These are phyloP conservation scores for Meiosimyza platycephala DNA, from an alignment of 2,888 invertebrate species.

Conservation along the genomic window DNA sequence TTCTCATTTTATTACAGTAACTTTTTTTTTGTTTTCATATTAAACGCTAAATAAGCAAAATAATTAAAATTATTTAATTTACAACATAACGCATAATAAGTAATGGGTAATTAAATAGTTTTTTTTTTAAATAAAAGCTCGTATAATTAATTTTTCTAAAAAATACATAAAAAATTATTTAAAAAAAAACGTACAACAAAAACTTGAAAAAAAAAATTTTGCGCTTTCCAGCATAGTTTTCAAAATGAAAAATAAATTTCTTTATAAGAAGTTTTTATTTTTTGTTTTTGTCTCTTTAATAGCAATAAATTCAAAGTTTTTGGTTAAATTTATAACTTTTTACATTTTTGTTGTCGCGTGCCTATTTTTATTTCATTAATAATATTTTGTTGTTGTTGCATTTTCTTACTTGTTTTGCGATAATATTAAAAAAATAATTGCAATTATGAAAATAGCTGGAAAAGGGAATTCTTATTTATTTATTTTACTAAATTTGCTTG, in stretches of 20 bases:
- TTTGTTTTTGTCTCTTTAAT: background rate
- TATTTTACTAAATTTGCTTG: conserved; percentile 26
- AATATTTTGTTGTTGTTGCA: conserved; percentile 1
- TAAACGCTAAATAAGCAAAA: too few species aligned
- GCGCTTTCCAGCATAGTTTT: background rate
- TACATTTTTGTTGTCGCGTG: conserved; percentile 21
- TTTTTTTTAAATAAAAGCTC: too few species aligned
- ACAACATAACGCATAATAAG: too few species aligned
- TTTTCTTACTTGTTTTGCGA: conserved; percentile 40
- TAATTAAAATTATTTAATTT: too few species aligned
- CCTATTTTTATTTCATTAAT: conserved; percentile 9
- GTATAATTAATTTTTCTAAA: too few species aligned
- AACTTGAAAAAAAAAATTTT: background rate
- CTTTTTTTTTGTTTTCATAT: too few species aligned
- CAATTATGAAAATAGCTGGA: conserved; percentile 47
- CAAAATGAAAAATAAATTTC: background rate
- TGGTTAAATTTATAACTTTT: conserved; percentile 18
- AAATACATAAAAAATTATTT: background rate
- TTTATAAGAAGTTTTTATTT: background rate
- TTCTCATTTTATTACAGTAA: background rate
- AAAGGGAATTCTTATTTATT: conserved; percentile 37
- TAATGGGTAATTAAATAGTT: too few species aligned
- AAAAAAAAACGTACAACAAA: background rate
- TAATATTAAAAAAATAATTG: conserved; percentile 49
- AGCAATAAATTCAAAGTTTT: conserved; percentile 15